phyloP scores from a whole-genome alignment of 2,113 vertebrate genomes.

The Rana temporaria region DNA sequence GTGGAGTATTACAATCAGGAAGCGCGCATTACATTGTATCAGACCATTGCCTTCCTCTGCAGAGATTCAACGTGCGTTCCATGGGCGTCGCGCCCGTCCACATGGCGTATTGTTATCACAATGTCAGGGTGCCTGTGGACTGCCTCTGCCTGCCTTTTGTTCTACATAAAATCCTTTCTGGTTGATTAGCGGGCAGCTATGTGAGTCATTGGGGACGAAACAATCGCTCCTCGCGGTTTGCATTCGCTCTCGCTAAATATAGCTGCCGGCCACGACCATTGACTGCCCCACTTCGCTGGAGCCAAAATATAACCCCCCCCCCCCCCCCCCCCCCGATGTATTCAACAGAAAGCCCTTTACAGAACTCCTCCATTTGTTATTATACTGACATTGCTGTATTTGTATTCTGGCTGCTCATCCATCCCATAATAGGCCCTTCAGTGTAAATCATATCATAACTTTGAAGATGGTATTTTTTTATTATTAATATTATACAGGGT shows the following conservation, averaged over 20 bases:
- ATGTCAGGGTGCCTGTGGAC: too few species aligned
- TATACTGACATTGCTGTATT: slow-evolving; percentile 3
- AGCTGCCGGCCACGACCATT: background rate
- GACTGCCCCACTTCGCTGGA: slow-evolving; percentile 5
- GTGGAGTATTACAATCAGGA: slow-evolving; percentile 15
- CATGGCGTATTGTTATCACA: background rate
- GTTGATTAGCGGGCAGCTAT: background rate
- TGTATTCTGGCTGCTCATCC: background rate
- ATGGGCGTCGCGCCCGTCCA: too few species aligned
- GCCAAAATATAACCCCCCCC: background rate
- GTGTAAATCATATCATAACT: too few species aligned
- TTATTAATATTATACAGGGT: too few species aligned
- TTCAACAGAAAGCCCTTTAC: slow-evolving; percentile 2
- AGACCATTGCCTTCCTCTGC: slow-evolving; percentile 1
- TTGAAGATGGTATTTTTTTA: too few species aligned
- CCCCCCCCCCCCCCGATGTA: too few species aligned
- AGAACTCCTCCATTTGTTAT: background rate
- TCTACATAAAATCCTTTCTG: background rate
- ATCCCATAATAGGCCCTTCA: too few species aligned
- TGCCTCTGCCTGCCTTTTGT: background rate
- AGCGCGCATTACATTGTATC: slow-evolving; percentile 10
- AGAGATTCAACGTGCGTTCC: background rate
- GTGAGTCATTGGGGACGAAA: background rate
- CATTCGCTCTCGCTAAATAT: background rate
- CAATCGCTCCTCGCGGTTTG: background rate